Percentiles rank a stretch among this genome's conserved stretches.
Evolutionary conservation across 2,888 invertebrate genomes (phyloP).

Genomic region (Sisyra nigra): DNA sequence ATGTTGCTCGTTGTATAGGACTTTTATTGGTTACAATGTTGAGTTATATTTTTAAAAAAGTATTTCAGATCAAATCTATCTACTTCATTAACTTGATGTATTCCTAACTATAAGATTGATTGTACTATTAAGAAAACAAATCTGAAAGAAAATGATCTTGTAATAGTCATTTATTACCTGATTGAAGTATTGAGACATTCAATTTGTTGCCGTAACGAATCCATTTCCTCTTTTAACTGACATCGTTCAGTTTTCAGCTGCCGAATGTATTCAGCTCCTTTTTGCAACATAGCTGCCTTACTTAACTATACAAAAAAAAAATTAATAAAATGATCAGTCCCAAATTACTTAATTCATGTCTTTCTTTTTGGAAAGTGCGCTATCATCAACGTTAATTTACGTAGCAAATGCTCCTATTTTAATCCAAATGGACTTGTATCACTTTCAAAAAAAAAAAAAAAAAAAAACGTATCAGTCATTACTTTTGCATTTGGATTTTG

Average conservation of each 20-base stretch:
- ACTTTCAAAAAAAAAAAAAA: too few relatives aligned
- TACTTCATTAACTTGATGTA: too few relatives aligned
- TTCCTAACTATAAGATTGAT: too few relatives aligned
- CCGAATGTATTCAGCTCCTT: slow-evolving; percentile 89
- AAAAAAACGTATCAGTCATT: too few relatives aligned
- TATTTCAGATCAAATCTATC: slow-evolving; percentile 9
- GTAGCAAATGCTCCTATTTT: background rate
- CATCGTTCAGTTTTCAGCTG: slow-evolving; percentile 73
- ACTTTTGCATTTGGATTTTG: slow-evolving; percentile 83
- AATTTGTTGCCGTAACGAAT: slow-evolving; percentile 70
- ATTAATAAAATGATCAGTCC: background rate
- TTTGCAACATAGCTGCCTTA: slow-evolving; percentile 93
- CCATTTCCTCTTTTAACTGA: slow-evolving; percentile 81
- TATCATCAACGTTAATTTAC: background rate
- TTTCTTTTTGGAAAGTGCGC: background rate
- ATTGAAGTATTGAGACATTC: slow-evolving; percentile 82
- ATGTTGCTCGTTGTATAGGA: slow-evolving; percentile 7
- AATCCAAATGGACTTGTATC: too few relatives aligned
- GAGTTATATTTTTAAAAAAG: slow-evolving; percentile 2
- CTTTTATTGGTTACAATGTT: background rate
- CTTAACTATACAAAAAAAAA: slow-evolving; percentile 43
- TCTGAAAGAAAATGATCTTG: too few relatives aligned
- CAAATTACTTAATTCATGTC: background rate
- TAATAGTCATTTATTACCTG: too few relatives aligned
- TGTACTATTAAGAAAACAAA: too few relatives aligned